Percentiles rank a stretch among this genome's conserved stretches.
Conservation (phyloP, 2,113 vertebrate genomes). For the Misgurnus mizolepis region DNA sequence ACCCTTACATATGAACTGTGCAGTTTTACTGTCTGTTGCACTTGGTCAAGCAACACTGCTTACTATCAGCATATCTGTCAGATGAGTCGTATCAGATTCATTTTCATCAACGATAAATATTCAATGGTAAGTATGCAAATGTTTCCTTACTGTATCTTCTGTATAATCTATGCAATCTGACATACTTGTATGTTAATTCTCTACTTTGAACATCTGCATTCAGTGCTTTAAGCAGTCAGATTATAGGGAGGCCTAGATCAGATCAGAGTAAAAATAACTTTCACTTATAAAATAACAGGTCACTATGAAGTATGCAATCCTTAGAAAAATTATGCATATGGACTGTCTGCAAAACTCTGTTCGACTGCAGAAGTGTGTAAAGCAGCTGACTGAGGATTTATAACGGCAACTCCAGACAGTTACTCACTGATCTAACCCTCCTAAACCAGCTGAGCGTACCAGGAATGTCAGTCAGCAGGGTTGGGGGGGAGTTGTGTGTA, state of each 20-base stretch:
- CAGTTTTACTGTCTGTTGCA: too few relatives aligned
- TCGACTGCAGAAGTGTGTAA: too few relatives aligned
- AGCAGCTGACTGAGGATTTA: background rate
- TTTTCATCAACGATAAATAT: background rate
- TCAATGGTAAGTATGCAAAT: too few relatives aligned
- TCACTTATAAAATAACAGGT: too few relatives aligned
- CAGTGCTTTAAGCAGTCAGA: too few relatives aligned
- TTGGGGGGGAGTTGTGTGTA: background rate
- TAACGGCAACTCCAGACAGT: constrained; percentile 3
- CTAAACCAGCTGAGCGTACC: constrained; percentile 23
- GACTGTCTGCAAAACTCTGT: too few relatives aligned
- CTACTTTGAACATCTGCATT: background rate
- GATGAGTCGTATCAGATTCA: background rate
- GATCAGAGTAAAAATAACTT: background rate
- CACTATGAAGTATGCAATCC: background rate
- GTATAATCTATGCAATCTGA: background rate
- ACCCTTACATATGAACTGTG: too few relatives aligned
- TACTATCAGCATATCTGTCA: too few relatives aligned
- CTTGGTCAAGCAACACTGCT: too few relatives aligned
- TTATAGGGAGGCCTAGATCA: background rate
- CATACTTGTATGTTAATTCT: background rate
- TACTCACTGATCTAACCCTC: background rate
- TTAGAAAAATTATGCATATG: too few relatives aligned
- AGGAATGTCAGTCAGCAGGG: constrained; percentile 19
- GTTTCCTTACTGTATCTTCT: background rate